Evolutionary conservation across 2,113 vertebrate genomes (phyloP).

Genomic region (Promerops cafer): DNA sequence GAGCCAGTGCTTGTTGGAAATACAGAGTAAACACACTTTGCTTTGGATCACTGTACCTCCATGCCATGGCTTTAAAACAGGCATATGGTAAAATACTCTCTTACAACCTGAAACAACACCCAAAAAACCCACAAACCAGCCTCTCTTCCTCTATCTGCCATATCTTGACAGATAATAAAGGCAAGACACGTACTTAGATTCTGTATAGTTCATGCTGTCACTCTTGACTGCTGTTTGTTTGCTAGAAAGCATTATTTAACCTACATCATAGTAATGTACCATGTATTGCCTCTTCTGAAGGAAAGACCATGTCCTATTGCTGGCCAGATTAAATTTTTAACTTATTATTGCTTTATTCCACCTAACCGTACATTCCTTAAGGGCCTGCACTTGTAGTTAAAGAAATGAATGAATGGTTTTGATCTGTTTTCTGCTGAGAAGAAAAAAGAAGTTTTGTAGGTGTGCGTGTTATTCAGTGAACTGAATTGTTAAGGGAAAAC

Average conservation of each 20-base stretch:
- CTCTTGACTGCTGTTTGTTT: background rate
- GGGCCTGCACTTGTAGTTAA: background rate
- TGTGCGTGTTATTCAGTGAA: background rate
- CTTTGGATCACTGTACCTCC: background rate
- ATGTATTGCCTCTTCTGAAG: background rate
- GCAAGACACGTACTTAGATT: background rate
- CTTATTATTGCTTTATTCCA: background rate
- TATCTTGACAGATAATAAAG: background rate
- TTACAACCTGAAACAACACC: background rate
- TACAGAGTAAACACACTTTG: background rate
- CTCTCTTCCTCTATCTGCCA: background rate
- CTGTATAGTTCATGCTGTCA: background rate
- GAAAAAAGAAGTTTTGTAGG: background rate
- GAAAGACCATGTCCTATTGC: background rate
- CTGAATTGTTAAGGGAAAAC: background rate
- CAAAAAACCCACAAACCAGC: background rate
- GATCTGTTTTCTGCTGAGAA: background rate
- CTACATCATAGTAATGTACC: background rate
- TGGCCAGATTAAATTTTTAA: background rate
- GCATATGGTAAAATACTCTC: background rate
- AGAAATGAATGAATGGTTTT: background rate
- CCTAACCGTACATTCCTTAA: background rate
- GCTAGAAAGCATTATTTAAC: background rate
- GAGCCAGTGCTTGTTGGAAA: background rate
- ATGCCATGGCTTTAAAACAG: background rate